These are phyloP conservation scores for Peromyscus eremicus DNA, from an alignment of 2,797 vertebrate genomes.

Conservation along the genomic window DNA sequence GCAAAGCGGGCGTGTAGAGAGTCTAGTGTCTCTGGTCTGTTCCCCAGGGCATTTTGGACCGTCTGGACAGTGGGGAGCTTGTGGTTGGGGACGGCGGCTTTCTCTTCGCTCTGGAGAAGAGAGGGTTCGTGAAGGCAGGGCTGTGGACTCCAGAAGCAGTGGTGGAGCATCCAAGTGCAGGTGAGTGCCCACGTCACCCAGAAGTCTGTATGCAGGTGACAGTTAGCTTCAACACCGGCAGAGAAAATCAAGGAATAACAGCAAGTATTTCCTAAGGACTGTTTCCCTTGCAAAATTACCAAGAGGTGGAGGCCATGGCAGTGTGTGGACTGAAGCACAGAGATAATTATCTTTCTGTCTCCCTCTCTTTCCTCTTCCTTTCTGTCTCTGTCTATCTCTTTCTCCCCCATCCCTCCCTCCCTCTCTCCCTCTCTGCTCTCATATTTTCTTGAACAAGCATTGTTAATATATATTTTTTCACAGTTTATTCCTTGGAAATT, in stretches of 20 bases:
- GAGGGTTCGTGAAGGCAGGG: slow-evolving; percentile 96
- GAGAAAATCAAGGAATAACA: not conserved
- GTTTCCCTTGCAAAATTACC: not conserved
- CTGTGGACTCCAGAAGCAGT: slow-evolving; percentile 97
- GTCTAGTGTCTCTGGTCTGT: not conserved
- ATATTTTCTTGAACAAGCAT: not conserved
- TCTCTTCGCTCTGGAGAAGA: slow-evolving; percentile 96
- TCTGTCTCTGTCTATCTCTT: not conserved
- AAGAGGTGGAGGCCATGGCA: not conserved
- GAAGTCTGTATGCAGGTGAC: not conserved
- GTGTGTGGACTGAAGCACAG: not conserved
- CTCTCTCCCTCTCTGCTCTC: not conserved
- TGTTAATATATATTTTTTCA: not conserved
- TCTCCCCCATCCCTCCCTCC: accelerated
- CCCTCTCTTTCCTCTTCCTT: not conserved
- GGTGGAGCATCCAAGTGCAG: slow-evolving; percentile 93
- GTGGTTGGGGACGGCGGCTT: slow-evolving; percentile 96
- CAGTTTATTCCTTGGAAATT: slow-evolving; percentile 34
- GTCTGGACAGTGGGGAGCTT: slow-evolving; percentile 92
- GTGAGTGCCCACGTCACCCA: slow-evolving; percentile 83
- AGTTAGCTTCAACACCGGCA: not conserved
- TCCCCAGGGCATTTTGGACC: slow-evolving; percentile 92
- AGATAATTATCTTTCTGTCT: not conserved
- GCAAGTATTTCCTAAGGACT: not conserved
- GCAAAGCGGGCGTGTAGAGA: accelerated